Percentiles rank a stretch among this genome's conserved stretches.
Conservation (phyloP, 2,797 vertebrate species). For the Enteromius trimaculatus region DNA sequence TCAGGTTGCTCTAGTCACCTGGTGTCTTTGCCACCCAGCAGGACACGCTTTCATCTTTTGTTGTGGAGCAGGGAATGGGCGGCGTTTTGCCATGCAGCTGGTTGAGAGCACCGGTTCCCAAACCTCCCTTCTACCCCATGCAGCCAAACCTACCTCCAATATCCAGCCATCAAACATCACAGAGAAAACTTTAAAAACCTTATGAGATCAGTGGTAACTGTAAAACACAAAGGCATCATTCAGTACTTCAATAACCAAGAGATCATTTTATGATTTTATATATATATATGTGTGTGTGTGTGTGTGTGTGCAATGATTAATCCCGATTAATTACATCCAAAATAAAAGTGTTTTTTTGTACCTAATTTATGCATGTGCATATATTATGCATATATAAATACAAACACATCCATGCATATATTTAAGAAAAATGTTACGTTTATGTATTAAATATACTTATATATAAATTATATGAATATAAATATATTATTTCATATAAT, state of each 20-base stretch:
- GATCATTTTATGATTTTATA: neutral
- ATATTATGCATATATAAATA: too few relatives aligned
- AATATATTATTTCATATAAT: too few relatives aligned
- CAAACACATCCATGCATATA: too few relatives aligned
- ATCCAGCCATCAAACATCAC: conserved; percentile 47
- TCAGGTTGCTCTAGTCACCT: conserved; percentile 80
- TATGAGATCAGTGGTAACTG: conserved; percentile 3
- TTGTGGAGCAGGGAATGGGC: conserved; percentile 68
- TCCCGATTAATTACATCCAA: too few relatives aligned
- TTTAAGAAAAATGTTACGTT: too few relatives aligned
- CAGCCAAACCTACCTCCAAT: conserved; percentile 51
- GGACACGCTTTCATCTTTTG: conserved; percentile 80
- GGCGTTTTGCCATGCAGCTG: conserved; percentile 75
- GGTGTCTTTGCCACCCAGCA: conserved; percentile 75
- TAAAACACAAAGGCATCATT: neutral
- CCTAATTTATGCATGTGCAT: too few relatives aligned
- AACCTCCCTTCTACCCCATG: conserved; percentile 61
- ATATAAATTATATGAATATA: too few relatives aligned
- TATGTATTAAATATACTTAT: too few relatives aligned
- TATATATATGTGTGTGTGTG: neutral
- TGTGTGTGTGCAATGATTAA: too few relatives aligned
- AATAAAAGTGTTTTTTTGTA: too few relatives aligned
- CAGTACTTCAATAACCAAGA: neutral
- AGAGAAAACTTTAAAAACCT: neutral
- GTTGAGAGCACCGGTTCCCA: conserved; percentile 65